A percentile compares a stretch with the other conserved stretches of the same genome.
phyloP scores from a whole-genome alignment of 1,140 invertebrate genomes.

The Aphidius gifuensis region DNA sequence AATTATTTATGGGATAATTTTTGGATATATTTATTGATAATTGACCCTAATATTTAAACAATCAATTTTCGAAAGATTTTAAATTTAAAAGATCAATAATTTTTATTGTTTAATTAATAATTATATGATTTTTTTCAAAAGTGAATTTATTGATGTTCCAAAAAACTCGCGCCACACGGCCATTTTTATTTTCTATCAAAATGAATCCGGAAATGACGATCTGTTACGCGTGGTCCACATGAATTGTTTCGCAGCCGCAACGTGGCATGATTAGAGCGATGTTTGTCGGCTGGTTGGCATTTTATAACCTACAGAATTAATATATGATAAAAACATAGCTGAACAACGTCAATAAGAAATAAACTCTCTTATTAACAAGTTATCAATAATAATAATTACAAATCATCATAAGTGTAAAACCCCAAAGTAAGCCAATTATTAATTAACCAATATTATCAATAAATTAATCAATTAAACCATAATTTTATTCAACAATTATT shows the following conservation, averaged over 20 bases:
- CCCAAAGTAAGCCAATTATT: no score
- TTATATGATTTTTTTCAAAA: no score
- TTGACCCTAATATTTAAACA: no score
- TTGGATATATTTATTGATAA: no score
- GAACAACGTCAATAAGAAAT: background rate
- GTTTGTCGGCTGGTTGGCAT: constrained; percentile 39
- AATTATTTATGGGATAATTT: no score
- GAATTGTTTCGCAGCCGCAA: constrained; percentile 33
- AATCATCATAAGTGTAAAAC: background rate
- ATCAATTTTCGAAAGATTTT: no score
- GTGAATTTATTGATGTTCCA: no score
- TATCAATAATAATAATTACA: background rate
- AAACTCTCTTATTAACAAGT: constrained; percentile 10
- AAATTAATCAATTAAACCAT: background rate
- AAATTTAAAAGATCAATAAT: no score
- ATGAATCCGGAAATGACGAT: constrained; percentile 37
- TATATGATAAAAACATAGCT: background rate
- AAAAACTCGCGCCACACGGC: background rate
- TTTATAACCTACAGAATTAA: constrained; percentile 24
- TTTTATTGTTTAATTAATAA: no score
- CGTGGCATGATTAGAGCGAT: constrained; percentile 41
- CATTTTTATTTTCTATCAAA: constrained; percentile 21
- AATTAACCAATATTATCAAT: background rate
- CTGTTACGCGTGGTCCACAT: constrained; percentile 11
- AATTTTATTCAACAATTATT: no score